Percentiles rank a stretch among this genome's conserved stretches.
These are phyloP conservation scores for Gorilla gorilla DNA, from an alignment of 2,113 vertebrate genomes.

Conservation along the genomic window DNA sequence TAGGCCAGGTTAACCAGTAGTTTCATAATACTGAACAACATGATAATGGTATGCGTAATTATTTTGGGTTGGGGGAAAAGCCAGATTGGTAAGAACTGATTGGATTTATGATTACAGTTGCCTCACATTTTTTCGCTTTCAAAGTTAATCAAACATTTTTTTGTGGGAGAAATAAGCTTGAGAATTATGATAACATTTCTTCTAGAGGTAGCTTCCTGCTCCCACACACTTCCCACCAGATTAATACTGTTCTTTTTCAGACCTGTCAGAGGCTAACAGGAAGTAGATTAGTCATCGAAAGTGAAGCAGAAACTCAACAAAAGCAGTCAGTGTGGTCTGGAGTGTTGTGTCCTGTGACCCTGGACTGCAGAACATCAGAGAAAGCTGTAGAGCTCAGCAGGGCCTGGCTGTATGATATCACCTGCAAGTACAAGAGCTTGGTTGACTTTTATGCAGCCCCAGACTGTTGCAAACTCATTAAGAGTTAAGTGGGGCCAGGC, in stretches of 20 bases:
- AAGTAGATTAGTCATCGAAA: slow-evolving; percentile 83
- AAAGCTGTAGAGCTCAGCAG: slow-evolving; percentile 63
- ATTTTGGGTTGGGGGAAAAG: not conserved
- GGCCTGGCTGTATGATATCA: slow-evolving; percentile 57
- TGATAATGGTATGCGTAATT: slow-evolving; percentile 19
- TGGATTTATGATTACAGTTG: slow-evolving; percentile 42
- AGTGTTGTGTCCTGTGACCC: slow-evolving; percentile 65
- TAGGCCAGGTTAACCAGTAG: slow-evolving; percentile 55
- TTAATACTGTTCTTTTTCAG: slow-evolving; percentile 68
- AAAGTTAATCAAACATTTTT: slow-evolving; percentile 63
- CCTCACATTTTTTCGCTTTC: slow-evolving; percentile 49
- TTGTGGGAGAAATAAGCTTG: slow-evolving; percentile 63
- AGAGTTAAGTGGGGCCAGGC: not conserved
- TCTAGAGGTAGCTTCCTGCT: slow-evolving; percentile 53
- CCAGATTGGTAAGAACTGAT: slow-evolving; percentile 8
- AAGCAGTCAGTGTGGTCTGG: not conserved
- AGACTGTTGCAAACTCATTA: slow-evolving; percentile 75
- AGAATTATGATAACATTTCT: slow-evolving; percentile 15
- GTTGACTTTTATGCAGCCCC: slow-evolving; percentile 83
- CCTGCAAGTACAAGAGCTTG: slow-evolving; percentile 73
- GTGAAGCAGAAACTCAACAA: slow-evolving; percentile 83
- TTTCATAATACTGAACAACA: slow-evolving; percentile 83
- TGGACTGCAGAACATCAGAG: slow-evolving; percentile 62
- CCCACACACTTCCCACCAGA: slow-evolving; percentile 29
- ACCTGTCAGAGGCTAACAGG: slow-evolving; percentile 71